Percentiles rank a stretch among this genome's conserved stretches.
Conservation (phyloP, 1,140 invertebrate genomes). For the Triops longicaudatus region DNA sequence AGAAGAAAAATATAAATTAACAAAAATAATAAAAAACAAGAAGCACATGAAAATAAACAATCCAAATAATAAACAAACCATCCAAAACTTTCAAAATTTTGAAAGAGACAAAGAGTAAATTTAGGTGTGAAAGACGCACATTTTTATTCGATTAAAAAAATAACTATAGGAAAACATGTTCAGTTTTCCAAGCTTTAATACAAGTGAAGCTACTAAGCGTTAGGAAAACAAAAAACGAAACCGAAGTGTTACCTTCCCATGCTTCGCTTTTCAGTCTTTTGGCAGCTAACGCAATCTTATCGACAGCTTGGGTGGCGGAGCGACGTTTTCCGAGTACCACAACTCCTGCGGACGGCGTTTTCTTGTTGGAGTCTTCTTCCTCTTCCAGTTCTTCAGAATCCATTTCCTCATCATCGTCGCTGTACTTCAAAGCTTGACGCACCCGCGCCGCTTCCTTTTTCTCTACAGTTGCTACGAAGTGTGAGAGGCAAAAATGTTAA, state of each 20-base stretch:
- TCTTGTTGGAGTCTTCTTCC: not conserved
- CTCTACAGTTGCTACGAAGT: not conserved
- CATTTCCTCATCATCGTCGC: constrained; percentile 21
- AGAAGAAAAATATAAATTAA: not conserved
- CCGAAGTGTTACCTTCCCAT: constrained; percentile 35
- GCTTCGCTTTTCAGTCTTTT: constrained; percentile 40
- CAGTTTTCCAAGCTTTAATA: too few species aligned
- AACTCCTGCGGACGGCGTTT: not conserved
- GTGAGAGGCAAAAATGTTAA: not conserved
- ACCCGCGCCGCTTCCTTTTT: constrained; percentile 4
- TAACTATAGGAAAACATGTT: too few species aligned
- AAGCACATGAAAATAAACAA: too few species aligned
- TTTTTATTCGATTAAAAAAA: too few species aligned
- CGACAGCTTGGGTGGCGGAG: constrained; percentile 39
- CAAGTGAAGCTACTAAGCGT: not conserved
- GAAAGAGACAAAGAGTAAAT: too few species aligned
- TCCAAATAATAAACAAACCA: not conserved
- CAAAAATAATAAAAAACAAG: constrained; percentile 12
- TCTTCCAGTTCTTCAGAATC: constrained; percentile 13
- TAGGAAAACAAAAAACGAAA: not conserved
- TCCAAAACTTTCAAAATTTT: not conserved
- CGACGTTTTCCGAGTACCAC: constrained; percentile 27
- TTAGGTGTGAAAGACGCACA: too few species aligned
- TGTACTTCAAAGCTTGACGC: not conserved
- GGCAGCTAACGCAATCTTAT: constrained; percentile 40